Evolutionary conservation across 2,888 invertebrate species (phyloP), one percentile per base, ranked within the genome.

Genomic region (Microctonus brassicae): DNA sequence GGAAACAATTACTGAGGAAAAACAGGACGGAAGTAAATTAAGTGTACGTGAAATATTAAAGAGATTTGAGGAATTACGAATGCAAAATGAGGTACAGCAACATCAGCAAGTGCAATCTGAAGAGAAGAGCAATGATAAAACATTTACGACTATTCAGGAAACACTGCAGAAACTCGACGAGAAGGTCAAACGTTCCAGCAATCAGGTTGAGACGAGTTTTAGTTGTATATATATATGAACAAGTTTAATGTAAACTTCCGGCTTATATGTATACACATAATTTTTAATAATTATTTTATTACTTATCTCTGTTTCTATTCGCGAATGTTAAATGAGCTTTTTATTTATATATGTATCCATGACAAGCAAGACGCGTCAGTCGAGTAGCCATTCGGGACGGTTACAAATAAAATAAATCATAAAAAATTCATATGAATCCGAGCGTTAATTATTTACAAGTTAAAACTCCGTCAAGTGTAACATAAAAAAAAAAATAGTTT

Each of bases 1-100:
- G 94, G 94, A 94, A 87, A 95, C 95, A 63, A 95, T 95, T 76
- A 91, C 93, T 72, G 95, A 95, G 86, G 95, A 95, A 82, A 91
- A 91, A 39, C 76, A 77, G n/a, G 94, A 95, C 84, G 84, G 82
- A 0, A 93, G 92, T n/a, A 95, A 95, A 89, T 91, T 95, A 81
- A 94, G 95, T 76, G 95, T 95, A 76, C 93, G 93, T 84, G 95
- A 94, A 84, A 95, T 95, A 79, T 89, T 95, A 80, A 94, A 94
- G 68, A 90, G 95, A 76, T 95, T 95, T 88, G 95, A 95, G 88
- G 92, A 92, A 83, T 89, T 93, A 78, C 91, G 88, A 65, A 82
- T 84, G 64, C 80, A 78, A 69, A 81, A 76, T 73, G 81, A 74
- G 62, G 73, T 73, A 53, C 77, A 76, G 42, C 64, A 70, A 24